A percentile compares a stretch with the other conserved stretches of the same genome.
These are phyloP conservation scores for Chionomys nivalis DNA, from an alignment of 2,113 vertebrate genomes.

Conservation along the genomic window DNA sequence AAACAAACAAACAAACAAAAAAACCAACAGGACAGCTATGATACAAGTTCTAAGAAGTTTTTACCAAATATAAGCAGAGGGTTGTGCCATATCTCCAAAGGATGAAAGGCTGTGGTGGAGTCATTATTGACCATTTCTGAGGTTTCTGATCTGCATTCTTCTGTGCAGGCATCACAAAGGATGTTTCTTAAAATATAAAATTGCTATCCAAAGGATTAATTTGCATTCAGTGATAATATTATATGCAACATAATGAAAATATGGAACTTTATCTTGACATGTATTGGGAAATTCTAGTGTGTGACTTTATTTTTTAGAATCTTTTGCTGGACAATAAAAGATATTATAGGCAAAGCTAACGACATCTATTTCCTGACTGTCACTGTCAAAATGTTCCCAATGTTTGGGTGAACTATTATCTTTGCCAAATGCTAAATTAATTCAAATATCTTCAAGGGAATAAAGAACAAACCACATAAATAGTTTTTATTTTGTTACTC, in stretches of 20 bases:
- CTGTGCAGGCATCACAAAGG: neutral
- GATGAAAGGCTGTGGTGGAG: neutral
- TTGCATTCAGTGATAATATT: neutral
- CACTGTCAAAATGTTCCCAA: too few relatives aligned
- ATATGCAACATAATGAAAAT: neutral
- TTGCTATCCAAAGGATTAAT: too few relatives aligned
- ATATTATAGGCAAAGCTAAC: too few relatives aligned
- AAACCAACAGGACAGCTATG: neutral
- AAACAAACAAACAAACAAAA: too few relatives aligned
- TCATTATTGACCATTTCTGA: neutral
- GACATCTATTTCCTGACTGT: too few relatives aligned
- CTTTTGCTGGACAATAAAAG: neutral
- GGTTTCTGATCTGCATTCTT: neutral
- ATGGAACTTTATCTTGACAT: neutral
- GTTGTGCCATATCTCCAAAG: neutral
- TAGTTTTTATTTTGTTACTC: neutral
- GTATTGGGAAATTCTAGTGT: neutral
- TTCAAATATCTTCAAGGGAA: neutral
- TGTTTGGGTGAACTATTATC: neutral
- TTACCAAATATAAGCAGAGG: neutral
- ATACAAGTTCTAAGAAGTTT: neutral
- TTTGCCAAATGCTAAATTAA: neutral
- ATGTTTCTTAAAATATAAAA: too few relatives aligned
- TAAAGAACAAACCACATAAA: neutral
- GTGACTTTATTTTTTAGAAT: neutral